phyloP scores from a whole-genome alignment of 2,113 vertebrate species.

The Stegastes partitus region DNA sequence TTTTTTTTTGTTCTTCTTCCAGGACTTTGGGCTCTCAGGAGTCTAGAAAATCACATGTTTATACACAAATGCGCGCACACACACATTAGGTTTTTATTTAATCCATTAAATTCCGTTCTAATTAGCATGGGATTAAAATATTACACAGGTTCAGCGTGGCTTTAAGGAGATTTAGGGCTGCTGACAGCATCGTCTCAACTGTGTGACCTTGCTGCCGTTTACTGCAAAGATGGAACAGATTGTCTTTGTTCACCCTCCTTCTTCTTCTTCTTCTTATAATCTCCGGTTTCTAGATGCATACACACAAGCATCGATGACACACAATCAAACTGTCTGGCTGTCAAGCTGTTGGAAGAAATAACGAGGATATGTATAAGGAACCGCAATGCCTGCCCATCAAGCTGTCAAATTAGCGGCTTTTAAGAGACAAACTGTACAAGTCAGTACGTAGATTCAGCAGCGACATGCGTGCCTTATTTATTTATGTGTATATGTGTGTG shows the following conservation, averaged over 20 bases:
- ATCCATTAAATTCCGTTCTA: slow-evolving; percentile 38
- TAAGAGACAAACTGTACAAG: neutral
- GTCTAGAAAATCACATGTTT: neutral
- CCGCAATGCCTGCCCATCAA: neutral
- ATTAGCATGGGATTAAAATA: slow-evolving; percentile 61
- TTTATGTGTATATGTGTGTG: neutral
- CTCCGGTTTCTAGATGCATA: neutral
- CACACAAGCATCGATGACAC: neutral
- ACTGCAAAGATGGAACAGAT: slow-evolving; percentile 38
- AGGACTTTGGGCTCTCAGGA: neutral
- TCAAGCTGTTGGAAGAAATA: neutral
- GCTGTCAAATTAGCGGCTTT: slow-evolving; percentile 8
- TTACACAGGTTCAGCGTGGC: slow-evolving; percentile 14
- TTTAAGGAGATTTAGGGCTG: slow-evolving; percentile 21
- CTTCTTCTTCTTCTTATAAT: slow-evolving; percentile 8
- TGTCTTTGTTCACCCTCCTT: slow-evolving; percentile 34
- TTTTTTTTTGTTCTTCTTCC: neutral
- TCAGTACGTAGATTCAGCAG: neutral
- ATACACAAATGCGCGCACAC: neutral
- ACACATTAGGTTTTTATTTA: slow-evolving; percentile 8
- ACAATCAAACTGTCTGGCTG: slow-evolving; percentile 8
- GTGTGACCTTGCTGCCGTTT: slow-evolving; percentile 22
- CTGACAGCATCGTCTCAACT: neutral
- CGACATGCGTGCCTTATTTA: no score
- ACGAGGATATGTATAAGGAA: neutral